Conservation (phyloP, 2,888 invertebrate genomes). For the Geotrupes spiniger region DNA sequence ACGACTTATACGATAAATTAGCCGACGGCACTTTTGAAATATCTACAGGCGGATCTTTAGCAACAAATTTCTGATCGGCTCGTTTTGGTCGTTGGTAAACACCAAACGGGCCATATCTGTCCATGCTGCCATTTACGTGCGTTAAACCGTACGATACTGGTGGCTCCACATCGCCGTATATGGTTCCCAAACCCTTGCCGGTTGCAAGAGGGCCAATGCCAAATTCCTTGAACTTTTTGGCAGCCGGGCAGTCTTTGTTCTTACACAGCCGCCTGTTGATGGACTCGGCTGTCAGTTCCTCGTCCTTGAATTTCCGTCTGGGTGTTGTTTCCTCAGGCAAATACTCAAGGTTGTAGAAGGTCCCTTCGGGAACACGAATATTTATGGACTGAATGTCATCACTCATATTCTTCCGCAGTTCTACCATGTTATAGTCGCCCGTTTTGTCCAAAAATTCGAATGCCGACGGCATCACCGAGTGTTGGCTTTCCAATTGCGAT, state of each 20-base stretch:
- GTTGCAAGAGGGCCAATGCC: conserved; percentile 48
- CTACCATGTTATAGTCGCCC: background rate
- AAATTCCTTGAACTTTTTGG: conserved; percentile 44
- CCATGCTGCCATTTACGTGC: conserved; percentile 27
- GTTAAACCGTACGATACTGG: conserved; percentile 26
- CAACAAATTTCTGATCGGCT: conserved; percentile 23
- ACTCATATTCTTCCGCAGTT: conserved; percentile 10
- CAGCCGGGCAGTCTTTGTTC: conserved; percentile 45
- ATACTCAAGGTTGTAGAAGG: conserved; percentile 29
- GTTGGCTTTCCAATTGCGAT: background rate
- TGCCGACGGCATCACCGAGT: conserved; percentile 19
- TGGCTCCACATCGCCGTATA: conserved; percentile 25
- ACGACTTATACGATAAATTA: background rate
- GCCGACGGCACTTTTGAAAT: too few relatives aligned
- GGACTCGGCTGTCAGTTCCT: conserved; percentile 35
- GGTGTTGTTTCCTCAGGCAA: background rate
- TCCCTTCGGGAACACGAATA: conserved; percentile 36
- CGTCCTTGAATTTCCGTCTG: conserved; percentile 7
- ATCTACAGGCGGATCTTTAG: conserved; percentile 9
- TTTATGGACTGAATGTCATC: conserved; percentile 36
- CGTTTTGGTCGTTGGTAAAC: conserved; percentile 24
- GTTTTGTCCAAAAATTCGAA: conserved; percentile 13
- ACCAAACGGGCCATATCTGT: conserved; percentile 30
- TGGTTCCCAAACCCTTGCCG: conserved; percentile 41
- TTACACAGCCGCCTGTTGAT: conserved; percentile 38